Percentiles rank a stretch among this genome's conserved stretches.
phyloP scores from a whole-genome alignment of 2,888 invertebrate genomes.

The Trichogramma dendrolimi region DNA sequence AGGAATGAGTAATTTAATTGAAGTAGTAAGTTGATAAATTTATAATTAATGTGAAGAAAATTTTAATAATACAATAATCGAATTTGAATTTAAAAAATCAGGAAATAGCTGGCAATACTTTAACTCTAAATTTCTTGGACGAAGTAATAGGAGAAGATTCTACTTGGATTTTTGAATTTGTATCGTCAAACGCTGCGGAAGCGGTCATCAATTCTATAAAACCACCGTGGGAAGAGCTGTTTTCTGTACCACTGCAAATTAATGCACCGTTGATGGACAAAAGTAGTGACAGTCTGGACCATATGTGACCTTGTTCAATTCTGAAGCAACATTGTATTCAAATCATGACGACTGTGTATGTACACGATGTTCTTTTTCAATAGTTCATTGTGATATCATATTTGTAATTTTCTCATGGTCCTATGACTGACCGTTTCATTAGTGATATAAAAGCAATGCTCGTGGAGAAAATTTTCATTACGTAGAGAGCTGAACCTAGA shows the following conservation, averaged over 20 bases:
- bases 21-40: conserved; percentile 49
- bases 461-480: no score
- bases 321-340: no score
- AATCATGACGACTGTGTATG: no score
- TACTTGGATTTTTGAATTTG: conserved; percentile 54
- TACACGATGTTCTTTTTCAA: no score
- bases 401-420: no score
- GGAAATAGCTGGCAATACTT: conserved; percentile 40
- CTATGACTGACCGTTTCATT: no score
- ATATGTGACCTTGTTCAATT: no score
- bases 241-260: conserved; percentile 55
- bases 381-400: no score
- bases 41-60: background rate
- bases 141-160: conserved; percentile 54
- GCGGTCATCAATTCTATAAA: conserved; percentile 54
- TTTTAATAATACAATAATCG: background rate
- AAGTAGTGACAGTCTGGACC: background rate
- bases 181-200: conserved; percentile 52
- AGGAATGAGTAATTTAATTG: conserved; percentile 56
- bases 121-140: conserved; percentile 55
- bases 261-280: conserved; percentile 27
- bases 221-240: conserved; percentile 57
- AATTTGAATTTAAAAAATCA: conserved; percentile 24
- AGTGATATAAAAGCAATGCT: no score
- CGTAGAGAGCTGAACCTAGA: no score